Evolutionary conservation across 2,113 vertebrate species (phyloP), one percentile per base, ranked within the genome.

Genomic region (Zosterops borbonicus): DNA sequence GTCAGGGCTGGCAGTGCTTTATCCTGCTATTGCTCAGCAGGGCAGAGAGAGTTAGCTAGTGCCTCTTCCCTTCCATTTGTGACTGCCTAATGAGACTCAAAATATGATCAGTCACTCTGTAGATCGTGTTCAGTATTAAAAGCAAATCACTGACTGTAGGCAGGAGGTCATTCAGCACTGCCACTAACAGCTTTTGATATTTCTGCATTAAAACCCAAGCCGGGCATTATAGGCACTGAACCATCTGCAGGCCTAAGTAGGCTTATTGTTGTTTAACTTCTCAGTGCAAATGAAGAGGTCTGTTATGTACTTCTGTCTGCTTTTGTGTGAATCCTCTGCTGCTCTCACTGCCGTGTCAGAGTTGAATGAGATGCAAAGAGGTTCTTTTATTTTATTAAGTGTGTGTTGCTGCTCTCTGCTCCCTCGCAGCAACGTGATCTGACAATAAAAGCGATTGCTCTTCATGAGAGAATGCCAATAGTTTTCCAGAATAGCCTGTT

Each of bases 191-290:
- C 81, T 94, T 92, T 67, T 91, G 91, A 71, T 91, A 87, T 84
- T 95, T 84, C 77, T 92, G 58, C 77, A 37, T 82, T 89, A 91
- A 95, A 92, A 78, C 83, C 62, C 87, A 94, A 95, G 42, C 77
- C 81, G 89, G 92, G 82, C 80, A 75, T 87, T 90, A 83, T 3
- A 81, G 83, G 69, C 89, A 67, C 47, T 41, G 68, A 93, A 89
- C 73, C 94, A 96, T 89, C 92, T 93, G 89, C 73, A 89, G 83
- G 80, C 76, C 28, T 83, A 94, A 95, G 75, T 60, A 68, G 63
- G 77, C 62, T 94, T 93, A 92, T 87, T 96, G 71, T 94, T 94
- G 80, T 77, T 92, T 80, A 93, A 93, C 82, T 91, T 95, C 88
- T 90, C 59, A 75, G 83, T 29, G 70, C 44, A 78, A 89, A 89